Conservation (phyloP, 2,888 invertebrate species). For the Romanomermis culicivorax region DNA sequence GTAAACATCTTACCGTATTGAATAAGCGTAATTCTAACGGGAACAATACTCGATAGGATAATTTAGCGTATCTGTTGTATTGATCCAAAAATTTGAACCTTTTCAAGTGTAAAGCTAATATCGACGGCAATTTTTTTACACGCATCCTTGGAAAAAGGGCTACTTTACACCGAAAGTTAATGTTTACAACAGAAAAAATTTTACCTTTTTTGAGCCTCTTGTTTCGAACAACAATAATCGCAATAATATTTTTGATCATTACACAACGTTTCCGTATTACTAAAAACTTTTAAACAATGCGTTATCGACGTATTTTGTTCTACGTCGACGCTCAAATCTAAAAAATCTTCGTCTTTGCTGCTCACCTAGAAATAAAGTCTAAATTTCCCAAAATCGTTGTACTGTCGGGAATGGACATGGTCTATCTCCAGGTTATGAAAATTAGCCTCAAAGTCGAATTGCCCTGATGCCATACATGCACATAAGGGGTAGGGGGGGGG, state of each 20-base stretch:
- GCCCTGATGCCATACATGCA: too few species aligned
- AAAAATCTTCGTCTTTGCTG: conserved; percentile 97
- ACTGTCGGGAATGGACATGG: too few species aligned
- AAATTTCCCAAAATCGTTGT: too few species aligned
- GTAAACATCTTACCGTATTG: conserved; percentile 74
- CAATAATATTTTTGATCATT: conserved; percentile 99
- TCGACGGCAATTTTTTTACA: conserved; percentile 90
- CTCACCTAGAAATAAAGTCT: conserved; percentile 44
- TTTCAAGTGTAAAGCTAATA: conserved; percentile 88
- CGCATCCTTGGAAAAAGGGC: conserved; percentile 52
- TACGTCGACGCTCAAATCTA: conserved; percentile 93
- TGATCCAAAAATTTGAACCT: conserved; percentile 63
- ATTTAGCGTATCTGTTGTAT: conserved; percentile 91
- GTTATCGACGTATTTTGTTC: conserved; percentile 98
- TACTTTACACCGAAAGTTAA: not conserved
- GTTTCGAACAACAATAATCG: conserved; percentile 95
- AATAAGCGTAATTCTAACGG: conserved; percentile 88
- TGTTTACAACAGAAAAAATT: not conserved
- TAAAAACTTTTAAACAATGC: conserved; percentile 87
- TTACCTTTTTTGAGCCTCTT: conserved; percentile 63
- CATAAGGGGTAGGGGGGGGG: too few species aligned
- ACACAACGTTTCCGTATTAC: conserved; percentile 92
- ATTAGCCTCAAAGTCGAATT: not conserved
- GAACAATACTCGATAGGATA: conserved; percentile 95
- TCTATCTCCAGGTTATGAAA: too few species aligned